Base-by-base conservation (phyloP, 2,888 invertebrate genomes). In the Dorcus hopei region DNA sequence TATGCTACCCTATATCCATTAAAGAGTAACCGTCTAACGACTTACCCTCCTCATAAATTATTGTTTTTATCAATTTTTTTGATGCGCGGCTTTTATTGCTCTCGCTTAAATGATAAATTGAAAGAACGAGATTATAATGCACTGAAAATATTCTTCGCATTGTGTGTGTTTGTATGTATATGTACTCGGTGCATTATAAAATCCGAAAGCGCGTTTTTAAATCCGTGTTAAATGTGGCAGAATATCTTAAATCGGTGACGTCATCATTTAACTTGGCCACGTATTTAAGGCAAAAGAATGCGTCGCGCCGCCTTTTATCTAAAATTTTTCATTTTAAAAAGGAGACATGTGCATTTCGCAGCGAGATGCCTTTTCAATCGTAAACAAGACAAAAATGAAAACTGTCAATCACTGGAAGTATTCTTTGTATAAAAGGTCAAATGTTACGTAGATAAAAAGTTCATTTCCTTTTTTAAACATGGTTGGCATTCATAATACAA, bases 371-470 rank as follows among this genome's bases (percentile, higher is more conserved):
- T 63, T 63, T 65, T 61, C 59, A 68, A 64, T 65, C 62, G 65
- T 64, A 68, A 68, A 65, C 64, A 65, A 64, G 63, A 59, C 64
- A 66, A 61, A 64, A 65, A 66, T 66, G 67, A 67, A 68, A 64
- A 65, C 64, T 68, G 69, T 68, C 69, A 69, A 63, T 69, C 69
- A 66, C 61, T 47, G 56, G 55, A 50, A 49, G 59, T 58, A 57
- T 57, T 59, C 63, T 63, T 65, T 68, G 64, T 67, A 63, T 63
- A 54, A 40, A 56, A 54, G 65, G 70, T 63, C 64, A 68, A 57
- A 65, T 73, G 74, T 74, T 70, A 68, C 62, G 60, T 67, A 68
- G 75, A 76, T 76, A 76, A 76, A 75, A 74, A 75, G 70, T 75
- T 73, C 76, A 76, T 76, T 76, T 76, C 75, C 76, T 72, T 72